phyloP scores from a whole-genome alignment of 2,888 invertebrate species.

The Agonopterix arenella region DNA sequence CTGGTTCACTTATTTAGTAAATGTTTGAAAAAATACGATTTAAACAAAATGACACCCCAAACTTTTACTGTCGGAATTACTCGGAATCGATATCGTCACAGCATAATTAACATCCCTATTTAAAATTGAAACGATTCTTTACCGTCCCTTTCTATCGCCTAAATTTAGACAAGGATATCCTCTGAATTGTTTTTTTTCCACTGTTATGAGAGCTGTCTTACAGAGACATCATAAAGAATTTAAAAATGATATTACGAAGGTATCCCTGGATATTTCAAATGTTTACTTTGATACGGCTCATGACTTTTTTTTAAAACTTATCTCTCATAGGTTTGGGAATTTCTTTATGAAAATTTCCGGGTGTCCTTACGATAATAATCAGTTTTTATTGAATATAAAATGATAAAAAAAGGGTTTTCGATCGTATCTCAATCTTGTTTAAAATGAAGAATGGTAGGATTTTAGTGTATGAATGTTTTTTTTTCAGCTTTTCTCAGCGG shows the following conservation, averaged over 20 bases:
- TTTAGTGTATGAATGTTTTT: constrained; percentile 2
- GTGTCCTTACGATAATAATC: constrained; percentile 44
- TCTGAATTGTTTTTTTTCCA: constrained; percentile 20
- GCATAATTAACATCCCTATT: too few relatives aligned
- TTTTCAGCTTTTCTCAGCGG: constrained; percentile 1
- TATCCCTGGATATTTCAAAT: constrained; percentile 23
- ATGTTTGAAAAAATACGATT: too few relatives aligned
- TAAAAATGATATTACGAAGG: constrained; percentile 35
- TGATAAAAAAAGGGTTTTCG: constrained; percentile 26
- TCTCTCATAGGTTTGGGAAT: constrained; percentile 14
- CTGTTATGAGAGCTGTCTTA: constrained; percentile 32
- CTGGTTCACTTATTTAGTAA: too few relatives aligned
- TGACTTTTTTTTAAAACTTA: constrained; percentile 15
- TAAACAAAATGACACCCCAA: too few relatives aligned
- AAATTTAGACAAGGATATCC: constrained; percentile 15
- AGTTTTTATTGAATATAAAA: constrained; percentile 38
- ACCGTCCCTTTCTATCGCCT: constrained; percentile 12
- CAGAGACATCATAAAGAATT: constrained; percentile 40
- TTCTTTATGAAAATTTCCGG: constrained; percentile 17
- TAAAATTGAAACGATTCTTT: constrained; percentile 15
- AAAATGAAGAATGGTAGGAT: constrained; percentile 36
- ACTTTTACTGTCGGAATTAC: too few relatives aligned
- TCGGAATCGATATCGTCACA: too few relatives aligned
- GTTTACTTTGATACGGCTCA: constrained; percentile 42
- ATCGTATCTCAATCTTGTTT: constrained; percentile 39